Percentiles rank a stretch among this genome's conserved stretches.
These are phyloP conservation scores for Epizoanthus illoricatus DNA, from an alignment of 92 coral and sea anemone species.

Conservation along the genomic window DNA sequence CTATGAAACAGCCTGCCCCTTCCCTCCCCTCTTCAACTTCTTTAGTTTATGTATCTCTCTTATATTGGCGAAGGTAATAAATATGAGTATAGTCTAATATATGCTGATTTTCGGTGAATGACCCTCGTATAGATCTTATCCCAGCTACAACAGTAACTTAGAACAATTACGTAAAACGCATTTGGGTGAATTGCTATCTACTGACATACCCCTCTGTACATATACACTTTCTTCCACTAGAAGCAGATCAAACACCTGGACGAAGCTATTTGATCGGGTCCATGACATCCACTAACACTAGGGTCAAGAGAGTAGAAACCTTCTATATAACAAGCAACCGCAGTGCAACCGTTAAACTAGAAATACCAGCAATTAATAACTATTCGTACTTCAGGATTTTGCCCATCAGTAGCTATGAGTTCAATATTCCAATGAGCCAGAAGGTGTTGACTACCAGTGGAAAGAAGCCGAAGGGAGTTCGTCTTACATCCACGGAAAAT, in stretches of 20 bases:
- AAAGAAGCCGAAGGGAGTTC: conserved; percentile 29
- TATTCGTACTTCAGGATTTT: conserved; percentile 23
- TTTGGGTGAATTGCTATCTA: too few relatives aligned
- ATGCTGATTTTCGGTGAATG: too few relatives aligned
- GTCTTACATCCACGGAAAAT: conserved; percentile 24
- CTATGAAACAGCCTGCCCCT: too few relatives aligned
- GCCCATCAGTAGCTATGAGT: conserved; percentile 13
- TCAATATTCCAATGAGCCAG: conserved; percentile 20
- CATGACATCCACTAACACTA: neutral
- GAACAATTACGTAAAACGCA: too few relatives aligned
- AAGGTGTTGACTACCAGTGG: conserved; percentile 8
- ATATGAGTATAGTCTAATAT: too few relatives aligned
- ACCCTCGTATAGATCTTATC: too few relatives aligned
- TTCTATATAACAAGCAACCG: conserved; percentile 19
- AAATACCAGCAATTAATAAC: conserved; percentile 16
- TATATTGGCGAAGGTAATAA: too few relatives aligned
- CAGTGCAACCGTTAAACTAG: conserved; percentile 14
- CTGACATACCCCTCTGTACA: neutral
- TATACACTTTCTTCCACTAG: neutral
- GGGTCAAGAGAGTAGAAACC: neutral
- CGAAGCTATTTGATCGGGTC: conserved; percentile 34
- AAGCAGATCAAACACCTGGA: neutral
- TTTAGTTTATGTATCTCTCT: too few relatives aligned
- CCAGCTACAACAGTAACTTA: too few relatives aligned
- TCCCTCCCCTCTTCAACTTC: too few relatives aligned